Evolutionary conservation across 2,113 vertebrate genomes (phyloP).

Genomic region (Colinus virginianus): DNA sequence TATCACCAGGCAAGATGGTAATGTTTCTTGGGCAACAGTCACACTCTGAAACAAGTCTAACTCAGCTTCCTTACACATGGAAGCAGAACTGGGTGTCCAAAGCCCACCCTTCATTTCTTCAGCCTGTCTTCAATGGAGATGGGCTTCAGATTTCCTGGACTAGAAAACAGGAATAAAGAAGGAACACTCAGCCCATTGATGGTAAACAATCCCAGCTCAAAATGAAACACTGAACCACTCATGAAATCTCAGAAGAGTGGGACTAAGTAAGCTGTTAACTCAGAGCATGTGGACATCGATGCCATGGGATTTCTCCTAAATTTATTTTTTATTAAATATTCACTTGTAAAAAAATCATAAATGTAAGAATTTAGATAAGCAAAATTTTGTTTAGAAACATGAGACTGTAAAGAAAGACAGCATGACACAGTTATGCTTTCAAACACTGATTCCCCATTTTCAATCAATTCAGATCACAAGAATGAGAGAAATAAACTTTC

Average conservation of each 20-base stretch:
- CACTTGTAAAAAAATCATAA: not conserved
- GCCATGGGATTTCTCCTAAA: not conserved
- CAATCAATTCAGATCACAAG: conserved; percentile 30
- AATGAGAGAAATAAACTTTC: not conserved
- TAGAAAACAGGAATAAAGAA: not conserved
- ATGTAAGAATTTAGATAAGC: not conserved
- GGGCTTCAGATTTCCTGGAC: not conserved
- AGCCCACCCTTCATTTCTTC: not conserved
- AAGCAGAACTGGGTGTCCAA: not conserved
- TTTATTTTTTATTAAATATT: conserved; percentile 6
- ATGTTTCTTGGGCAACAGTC: not conserved
- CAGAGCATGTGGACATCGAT: not conserved
- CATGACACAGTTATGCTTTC: not conserved
- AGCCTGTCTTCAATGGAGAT: not conserved
- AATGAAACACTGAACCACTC: not conserved
- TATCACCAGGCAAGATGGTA: not conserved
- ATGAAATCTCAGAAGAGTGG: not conserved
- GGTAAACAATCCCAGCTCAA: not conserved
- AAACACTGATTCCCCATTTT: not conserved
- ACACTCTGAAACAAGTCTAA: not conserved
- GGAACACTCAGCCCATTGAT: not conserved
- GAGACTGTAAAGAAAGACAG: not conserved
- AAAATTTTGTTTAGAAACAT: conserved; percentile 21
- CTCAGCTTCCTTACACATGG: rapidly evolving
- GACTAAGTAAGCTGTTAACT: not conserved